These are phyloP conservation scores for Rhynchonema sp. DNA, from an alignment of 2,888 invertebrate genomes.

Conservation along the genomic window DNA sequence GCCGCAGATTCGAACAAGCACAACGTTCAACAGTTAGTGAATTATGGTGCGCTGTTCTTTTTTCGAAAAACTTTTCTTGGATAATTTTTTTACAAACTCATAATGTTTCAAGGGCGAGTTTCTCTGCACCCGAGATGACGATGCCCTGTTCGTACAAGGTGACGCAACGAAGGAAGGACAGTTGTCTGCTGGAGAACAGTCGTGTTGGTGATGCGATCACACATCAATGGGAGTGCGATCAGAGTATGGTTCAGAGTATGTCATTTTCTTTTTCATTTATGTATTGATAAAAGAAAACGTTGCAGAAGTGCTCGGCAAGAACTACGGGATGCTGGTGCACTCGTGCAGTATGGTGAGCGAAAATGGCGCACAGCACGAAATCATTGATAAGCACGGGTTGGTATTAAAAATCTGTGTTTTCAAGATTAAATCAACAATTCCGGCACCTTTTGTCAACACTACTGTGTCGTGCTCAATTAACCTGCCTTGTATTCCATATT, in stretches of 20 bases:
- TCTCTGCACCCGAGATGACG: slow-evolving; percentile 4
- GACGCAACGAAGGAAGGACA: not conserved
- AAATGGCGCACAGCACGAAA: not conserved
- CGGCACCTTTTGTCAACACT: not conserved
- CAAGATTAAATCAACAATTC: not conserved
- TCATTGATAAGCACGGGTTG: slow-evolving; percentile 7
- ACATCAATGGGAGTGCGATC: slow-evolving; percentile 7
- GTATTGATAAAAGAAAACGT: too few species aligned
- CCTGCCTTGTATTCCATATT: too few species aligned
- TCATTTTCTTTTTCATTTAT: too few species aligned
- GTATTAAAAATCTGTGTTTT: not conserved
- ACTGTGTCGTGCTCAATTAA: too few species aligned
- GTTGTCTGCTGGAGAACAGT: slow-evolving; percentile 5
- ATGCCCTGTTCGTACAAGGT: slow-evolving; percentile 8
- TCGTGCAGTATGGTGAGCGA: slow-evolving; percentile 2
- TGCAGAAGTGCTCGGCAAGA: slow-evolving; percentile 7
- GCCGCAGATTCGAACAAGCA: not conserved
- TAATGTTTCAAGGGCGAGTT: not conserved
- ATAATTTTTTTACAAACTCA: not conserved
- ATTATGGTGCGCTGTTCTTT: not conserved
- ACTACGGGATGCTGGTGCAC: slow-evolving; percentile 9
- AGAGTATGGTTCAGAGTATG: not conserved
- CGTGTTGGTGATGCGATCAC: slow-evolving; percentile 3
- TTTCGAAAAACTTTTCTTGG: not conserved
- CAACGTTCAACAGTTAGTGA: not conserved